These are phyloP conservation scores for Lepidonotus clava DNA, from an alignment of 2,888 invertebrate genomes.

Conservation along the genomic window DNA sequence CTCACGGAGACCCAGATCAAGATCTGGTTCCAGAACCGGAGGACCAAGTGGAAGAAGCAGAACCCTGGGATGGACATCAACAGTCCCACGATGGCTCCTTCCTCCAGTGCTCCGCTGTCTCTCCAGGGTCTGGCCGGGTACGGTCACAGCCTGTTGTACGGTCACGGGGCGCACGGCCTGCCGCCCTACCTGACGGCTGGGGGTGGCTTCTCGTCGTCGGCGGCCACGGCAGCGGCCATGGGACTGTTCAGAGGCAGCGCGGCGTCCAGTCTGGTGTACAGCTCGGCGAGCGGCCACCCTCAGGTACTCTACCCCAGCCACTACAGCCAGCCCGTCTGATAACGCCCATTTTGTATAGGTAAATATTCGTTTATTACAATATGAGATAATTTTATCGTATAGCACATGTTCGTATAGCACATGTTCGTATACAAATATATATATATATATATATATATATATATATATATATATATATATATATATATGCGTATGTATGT, in stretches of 20 bases:
- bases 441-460: neutral
- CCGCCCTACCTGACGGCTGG: constrained; percentile 11
- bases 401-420: neutral
- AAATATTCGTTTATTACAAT: neutral
- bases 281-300: neutral
- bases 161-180: neutral
- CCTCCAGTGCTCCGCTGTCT: constrained; percentile 32
- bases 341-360: neutral
- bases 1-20: constrained; percentile 95
- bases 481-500: neutral
- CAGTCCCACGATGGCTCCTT: constrained; percentile 71
- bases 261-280: neutral
- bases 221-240: constrained; percentile 14
- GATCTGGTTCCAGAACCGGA: constrained; percentile 84
- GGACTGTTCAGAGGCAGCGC: neutral
- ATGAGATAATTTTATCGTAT: neutral
- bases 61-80: constrained; percentile 98
- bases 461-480: neutral
- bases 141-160: constrained; percentile 7
- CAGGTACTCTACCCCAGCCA: constrained; percentile 35
- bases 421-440: neutral
- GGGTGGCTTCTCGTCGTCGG: constrained; percentile 9
- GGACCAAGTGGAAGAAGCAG: constrained; percentile 99
- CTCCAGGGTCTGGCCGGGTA: neutral
- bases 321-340: constrained; percentile 45